phyloP scores from a whole-genome alignment of 53 echinoderm and acorn worm genomes.

The Actinopyga echinites region DNA sequence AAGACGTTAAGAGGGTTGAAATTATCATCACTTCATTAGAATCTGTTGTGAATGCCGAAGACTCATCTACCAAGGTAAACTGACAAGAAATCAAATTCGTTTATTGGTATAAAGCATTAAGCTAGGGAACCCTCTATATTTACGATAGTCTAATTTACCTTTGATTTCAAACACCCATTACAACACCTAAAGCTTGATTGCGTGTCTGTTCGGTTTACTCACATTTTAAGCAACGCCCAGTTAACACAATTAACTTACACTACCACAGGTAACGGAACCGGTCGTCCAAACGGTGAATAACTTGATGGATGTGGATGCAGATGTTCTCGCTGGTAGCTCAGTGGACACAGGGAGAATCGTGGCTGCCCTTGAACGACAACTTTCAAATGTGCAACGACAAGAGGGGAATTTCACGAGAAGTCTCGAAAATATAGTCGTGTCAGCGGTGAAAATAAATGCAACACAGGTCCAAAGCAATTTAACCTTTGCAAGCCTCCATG shows the following conservation, averaged over 20 bases:
- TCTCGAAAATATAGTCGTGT: neutral
- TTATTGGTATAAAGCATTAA: no score
- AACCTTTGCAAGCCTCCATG: neutral
- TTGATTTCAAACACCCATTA: no score
- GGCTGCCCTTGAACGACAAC: constrained; percentile 6
- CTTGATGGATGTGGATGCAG: constrained; percentile 3
- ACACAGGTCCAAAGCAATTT: neutral
- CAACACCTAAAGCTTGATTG: no score
- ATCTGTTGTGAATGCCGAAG: neutral
- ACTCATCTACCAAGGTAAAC: neutral
- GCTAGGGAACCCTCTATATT: no score
- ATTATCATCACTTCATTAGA: neutral
- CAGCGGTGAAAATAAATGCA: neutral
- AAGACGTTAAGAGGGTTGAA: neutral
- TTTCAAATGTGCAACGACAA: neutral
- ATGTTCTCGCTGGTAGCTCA: neutral
- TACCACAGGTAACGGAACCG: constrained; percentile 1
- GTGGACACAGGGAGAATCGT: neutral
- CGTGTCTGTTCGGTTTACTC: no score
- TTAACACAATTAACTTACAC: no score
- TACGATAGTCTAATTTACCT: no score
- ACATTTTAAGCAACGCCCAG: no score
- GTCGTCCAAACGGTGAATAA: neutral
- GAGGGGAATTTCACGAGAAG: neutral
- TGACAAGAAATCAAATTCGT: no score